These are phyloP conservation scores for Furcifer pardalis DNA, from an alignment of 2,797 vertebrate genomes.

Conservation along the genomic window DNA sequence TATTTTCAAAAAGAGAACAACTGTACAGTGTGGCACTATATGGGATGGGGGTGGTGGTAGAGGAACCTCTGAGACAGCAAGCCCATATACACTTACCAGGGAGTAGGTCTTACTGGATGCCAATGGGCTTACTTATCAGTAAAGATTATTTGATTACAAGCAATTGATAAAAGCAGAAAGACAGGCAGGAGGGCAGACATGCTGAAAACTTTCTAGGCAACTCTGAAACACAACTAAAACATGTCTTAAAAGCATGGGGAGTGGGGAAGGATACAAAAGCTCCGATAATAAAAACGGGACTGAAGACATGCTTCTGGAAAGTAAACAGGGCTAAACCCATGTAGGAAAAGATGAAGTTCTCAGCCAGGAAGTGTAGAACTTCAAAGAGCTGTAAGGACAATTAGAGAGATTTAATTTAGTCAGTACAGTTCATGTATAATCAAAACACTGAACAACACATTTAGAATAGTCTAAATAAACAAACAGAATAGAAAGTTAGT, in stretches of 20 bases:
- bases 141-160: not conserved
- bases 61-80: not conserved
- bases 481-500: not conserved
- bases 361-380: slow-evolving; percentile 92
- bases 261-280: slow-evolving; percentile 93
- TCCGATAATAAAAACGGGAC: slow-evolving; percentile 92
- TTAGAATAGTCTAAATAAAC: not conserved
- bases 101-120: not conserved
- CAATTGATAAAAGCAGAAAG: not conserved
- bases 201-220: not conserved
- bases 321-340: slow-evolving; percentile 98
- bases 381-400: slow-evolving; percentile 79
- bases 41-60: not conserved
- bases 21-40: not conserved
- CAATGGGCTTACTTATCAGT: not conserved
- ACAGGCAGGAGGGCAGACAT: not conserved
- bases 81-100: not conserved
- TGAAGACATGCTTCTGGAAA: slow-evolving; percentile 98
- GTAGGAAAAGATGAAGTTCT: slow-evolving; percentile 99
- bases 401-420: slow-evolving; percentile 24
- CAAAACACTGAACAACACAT: not conserved
- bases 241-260: not conserved
- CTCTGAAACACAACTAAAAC: not conserved
- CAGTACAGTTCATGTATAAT: not conserved
- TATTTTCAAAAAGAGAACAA: not conserved